These are phyloP conservation scores for Dendroctonus ponderosae DNA, from an alignment of 1,140 invertebrate genomes.

Conservation along the genomic window DNA sequence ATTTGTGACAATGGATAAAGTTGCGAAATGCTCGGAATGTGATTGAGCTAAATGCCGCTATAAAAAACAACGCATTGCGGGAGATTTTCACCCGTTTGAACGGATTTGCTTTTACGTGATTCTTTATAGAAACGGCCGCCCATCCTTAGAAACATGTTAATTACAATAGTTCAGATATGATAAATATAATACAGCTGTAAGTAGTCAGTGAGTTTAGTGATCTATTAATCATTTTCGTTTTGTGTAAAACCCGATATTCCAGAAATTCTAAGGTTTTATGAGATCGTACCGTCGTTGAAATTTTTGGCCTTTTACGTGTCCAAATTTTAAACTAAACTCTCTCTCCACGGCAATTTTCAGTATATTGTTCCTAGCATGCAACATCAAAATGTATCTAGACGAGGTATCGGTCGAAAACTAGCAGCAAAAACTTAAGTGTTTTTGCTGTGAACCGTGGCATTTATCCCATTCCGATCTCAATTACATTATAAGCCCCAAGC, in stretches of 20 bases:
- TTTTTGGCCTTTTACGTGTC: too few relatives aligned
- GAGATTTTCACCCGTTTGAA: constrained; percentile 20
- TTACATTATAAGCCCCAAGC: constrained; percentile 32
- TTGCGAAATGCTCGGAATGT: constrained; percentile 32
- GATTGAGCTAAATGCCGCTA: constrained; percentile 31
- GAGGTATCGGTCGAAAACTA: neutral
- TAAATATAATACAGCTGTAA: too few relatives aligned
- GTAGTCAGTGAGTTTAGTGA: too few relatives aligned
- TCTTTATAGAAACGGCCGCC: too few relatives aligned
- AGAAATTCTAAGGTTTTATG: neutral
- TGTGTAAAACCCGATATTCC: neutral
- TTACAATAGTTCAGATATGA: too few relatives aligned
- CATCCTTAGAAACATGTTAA: too few relatives aligned
- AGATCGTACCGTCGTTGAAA: neutral
- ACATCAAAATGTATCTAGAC: too few relatives aligned
- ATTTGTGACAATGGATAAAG: constrained; percentile 36
- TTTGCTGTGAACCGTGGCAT: constrained; percentile 28
- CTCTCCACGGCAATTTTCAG: neutral
- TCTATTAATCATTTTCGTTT: neutral
- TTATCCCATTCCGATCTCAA: constrained; percentile 34
- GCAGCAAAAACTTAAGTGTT: constrained; percentile 29
- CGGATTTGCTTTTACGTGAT: too few relatives aligned
- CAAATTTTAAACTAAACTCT: too few relatives aligned
- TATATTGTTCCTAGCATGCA: too few relatives aligned
- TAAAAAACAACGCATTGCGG: constrained; percentile 27